Percentiles rank a stretch among this genome's conserved stretches.
These are phyloP conservation scores for Euspilapteryx auroguttella DNA, from an alignment of 2,888 invertebrate genomes.

Conservation along the genomic window DNA sequence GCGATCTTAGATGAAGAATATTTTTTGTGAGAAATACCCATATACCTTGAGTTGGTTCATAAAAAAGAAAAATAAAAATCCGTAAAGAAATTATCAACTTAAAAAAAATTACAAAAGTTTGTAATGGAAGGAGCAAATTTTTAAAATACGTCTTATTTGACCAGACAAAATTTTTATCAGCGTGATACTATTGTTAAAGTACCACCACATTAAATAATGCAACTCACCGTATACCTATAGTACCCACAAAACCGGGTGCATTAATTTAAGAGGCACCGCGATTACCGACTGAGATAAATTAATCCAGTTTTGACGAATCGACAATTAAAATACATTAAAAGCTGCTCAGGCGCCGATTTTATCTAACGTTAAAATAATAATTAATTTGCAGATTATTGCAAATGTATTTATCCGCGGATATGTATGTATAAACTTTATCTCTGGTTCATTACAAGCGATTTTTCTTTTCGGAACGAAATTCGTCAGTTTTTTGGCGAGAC, in stretches of 20 bases:
- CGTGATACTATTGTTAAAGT: too few relatives aligned
- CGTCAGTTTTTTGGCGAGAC: constrained; percentile 1
- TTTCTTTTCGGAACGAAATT: constrained; percentile 1
- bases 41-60: too few relatives aligned
- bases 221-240: constrained; percentile 14
- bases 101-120: too few relatives aligned
- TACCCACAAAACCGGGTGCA: constrained; percentile 8
- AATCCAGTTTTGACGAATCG: not conserved
- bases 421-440: constrained; percentile 2
- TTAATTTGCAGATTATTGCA: not conserved
- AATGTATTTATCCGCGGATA: not conserved
- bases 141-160: too few relatives aligned
- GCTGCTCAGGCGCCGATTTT: too few relatives aligned
- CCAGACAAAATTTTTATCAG: too few relatives aligned
- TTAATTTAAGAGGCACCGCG: constrained; percentile 8
- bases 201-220: constrained; percentile 19
- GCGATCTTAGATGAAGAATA: too few relatives aligned
- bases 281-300: not conserved
- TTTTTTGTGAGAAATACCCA: too few relatives aligned
- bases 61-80: too few relatives aligned
- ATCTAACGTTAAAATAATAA: too few relatives aligned
- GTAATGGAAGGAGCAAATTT: too few relatives aligned
- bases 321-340: not conserved
- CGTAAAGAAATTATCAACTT: too few relatives aligned
- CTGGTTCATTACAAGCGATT: constrained; percentile 1